Conservation (phyloP, 1,140 invertebrate genomes). For the Paraescarpia echinospica region DNA sequence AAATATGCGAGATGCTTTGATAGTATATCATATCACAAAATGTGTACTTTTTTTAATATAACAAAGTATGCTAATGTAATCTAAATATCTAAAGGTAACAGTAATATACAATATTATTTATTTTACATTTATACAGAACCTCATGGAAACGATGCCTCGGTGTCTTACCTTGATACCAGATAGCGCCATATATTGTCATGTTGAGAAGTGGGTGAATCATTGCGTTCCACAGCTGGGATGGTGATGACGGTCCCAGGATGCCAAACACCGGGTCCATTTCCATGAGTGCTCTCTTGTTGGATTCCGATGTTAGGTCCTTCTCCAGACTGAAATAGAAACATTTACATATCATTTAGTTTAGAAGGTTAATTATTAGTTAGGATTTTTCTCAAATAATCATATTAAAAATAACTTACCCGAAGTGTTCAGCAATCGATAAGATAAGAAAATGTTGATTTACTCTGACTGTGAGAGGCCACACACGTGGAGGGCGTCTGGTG, state of each 20-base stretch:
- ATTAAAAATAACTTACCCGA: too few species aligned
- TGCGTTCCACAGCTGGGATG: constrained; percentile 40
- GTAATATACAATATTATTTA: not conserved
- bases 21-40: too few species aligned
- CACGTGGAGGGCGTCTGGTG: constrained; percentile 37
- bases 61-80: not conserved
- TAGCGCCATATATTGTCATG: constrained; percentile 45
- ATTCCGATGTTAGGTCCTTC: not conserved
- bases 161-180: constrained; percentile 52
- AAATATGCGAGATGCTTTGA: too few species aligned
- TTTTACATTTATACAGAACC: not conserved
- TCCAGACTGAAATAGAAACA: not conserved
- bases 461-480: not conserved
- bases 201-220: constrained; percentile 49
- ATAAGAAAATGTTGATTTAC: not conserved
- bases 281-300: not conserved
- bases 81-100: too few species aligned
- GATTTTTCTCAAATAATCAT: too few species aligned
- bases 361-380: too few species aligned
- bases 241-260: not conserved
- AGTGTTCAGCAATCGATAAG: too few species aligned
- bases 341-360: too few species aligned
- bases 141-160: not conserved
- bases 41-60: too few species aligned
- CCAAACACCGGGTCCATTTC: not conserved